Conservation (phyloP, 2,797 vertebrate species). For the Esox lucius region DNA sequence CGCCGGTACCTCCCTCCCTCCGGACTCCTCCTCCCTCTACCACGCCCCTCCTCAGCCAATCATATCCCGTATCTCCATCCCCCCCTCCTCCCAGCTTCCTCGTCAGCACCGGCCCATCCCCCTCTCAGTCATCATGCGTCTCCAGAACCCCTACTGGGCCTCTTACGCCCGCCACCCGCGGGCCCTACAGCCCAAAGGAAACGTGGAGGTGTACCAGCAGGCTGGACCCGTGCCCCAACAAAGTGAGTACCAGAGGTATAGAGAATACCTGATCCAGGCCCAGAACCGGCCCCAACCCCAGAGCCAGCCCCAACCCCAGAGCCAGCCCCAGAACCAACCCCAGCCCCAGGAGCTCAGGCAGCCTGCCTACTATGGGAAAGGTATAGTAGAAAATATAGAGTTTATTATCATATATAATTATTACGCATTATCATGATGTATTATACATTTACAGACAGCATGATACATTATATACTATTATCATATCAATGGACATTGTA, state of each 20-base stretch:
- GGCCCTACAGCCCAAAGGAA: slow-evolving; percentile 29
- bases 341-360: slow-evolving; percentile 63
- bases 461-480: too few relatives aligned
- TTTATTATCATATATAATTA: too few relatives aligned
- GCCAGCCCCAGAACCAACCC: slow-evolving; percentile 30
- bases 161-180: slow-evolving; percentile 26
- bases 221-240: slow-evolving; percentile 44
- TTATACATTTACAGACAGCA: too few relatives aligned
- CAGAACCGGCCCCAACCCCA: background rate
- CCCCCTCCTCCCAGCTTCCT: slow-evolving; percentile 63
- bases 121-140: slow-evolving; percentile 88
- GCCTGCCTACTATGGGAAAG: slow-evolving; percentile 65
- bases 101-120: slow-evolving; percentile 80
- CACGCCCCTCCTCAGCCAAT: slow-evolving; percentile 77
- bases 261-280: slow-evolving; percentile 37
- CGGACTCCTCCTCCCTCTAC: slow-evolving; percentile 61
- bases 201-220: slow-evolving; percentile 48
- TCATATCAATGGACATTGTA: too few relatives aligned
- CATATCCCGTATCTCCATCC: slow-evolving; percentile 84
- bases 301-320: background rate
- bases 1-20: slow-evolving; percentile 57
- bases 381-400: slow-evolving; percentile 44
- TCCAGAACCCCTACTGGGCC: slow-evolving; percentile 84
- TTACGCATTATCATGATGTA: too few relatives aligned
- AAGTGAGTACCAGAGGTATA: background rate